phyloP scores from a whole-genome alignment of 2,113 vertebrate genomes.

The Misgurnus mizolepis region DNA sequence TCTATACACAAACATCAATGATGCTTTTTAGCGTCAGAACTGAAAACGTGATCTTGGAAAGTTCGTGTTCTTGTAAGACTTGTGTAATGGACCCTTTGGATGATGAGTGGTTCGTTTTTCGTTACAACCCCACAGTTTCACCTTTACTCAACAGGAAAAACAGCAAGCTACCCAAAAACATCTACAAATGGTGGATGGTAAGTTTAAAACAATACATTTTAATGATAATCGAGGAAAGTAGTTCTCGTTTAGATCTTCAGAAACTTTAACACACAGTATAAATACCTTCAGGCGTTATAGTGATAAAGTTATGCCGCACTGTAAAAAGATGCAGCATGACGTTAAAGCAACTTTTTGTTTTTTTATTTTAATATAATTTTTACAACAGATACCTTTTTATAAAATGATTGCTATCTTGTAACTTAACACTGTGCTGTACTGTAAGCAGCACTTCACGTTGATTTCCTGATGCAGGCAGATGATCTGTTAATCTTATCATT shows the following conservation, averaged over 20 bases:
- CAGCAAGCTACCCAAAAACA: neutral
- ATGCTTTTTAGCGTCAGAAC: neutral
- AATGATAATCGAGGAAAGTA: too few species aligned
- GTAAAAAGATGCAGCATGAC: too few species aligned
- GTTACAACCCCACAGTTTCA: neutral
- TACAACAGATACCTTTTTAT: too few species aligned
- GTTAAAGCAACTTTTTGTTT: too few species aligned
- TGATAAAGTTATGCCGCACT: too few species aligned
- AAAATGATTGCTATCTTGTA: too few species aligned
- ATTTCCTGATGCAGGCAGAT: too few species aligned
- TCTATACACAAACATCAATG: neutral
- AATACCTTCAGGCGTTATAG: too few species aligned
- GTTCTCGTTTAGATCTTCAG: neutral
- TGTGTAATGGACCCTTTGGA: neutral
- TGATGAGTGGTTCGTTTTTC: neutral
- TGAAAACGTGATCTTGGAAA: neutral
- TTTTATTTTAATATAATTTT: too few species aligned
- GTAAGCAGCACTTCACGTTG: too few species aligned
- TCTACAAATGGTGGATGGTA: neutral
- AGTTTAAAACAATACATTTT: neutral
- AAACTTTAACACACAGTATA: neutral
- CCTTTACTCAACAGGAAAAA: neutral
- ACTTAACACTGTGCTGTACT: too few species aligned
- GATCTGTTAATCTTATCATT: too few species aligned
- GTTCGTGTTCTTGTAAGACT: conserved; percentile 2